Conservation (phyloP, 2,888 invertebrate species). For the Tupiocoris notatus region DNA sequence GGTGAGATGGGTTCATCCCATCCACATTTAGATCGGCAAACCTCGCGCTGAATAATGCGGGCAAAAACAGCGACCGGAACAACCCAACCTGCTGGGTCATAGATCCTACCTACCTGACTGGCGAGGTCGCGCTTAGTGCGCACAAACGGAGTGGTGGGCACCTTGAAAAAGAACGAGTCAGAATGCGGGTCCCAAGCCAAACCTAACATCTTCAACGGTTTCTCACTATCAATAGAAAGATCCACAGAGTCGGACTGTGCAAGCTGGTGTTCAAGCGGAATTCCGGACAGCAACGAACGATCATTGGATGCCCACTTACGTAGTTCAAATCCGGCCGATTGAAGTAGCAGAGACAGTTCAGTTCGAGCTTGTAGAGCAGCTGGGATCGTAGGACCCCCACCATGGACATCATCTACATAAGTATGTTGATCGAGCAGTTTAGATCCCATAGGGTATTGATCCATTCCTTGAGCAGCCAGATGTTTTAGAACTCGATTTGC, state of each 20-base stretch:
- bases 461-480: constrained; percentile 44
- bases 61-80: constrained; percentile 3
- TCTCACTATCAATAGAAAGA: not conserved
- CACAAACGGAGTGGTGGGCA: not conserved
- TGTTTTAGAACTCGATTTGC: constrained; percentile 47
- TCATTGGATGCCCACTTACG: constrained; percentile 14
- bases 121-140: constrained; percentile 6
- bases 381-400: not conserved
- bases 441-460: constrained; percentile 45
- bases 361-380: not conserved
- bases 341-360: not conserved
- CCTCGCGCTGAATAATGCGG: not conserved
- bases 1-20: constrained; percentile 17
- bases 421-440: constrained; percentile 42
- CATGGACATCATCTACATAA: constrained; percentile 50
- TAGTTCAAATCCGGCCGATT: not conserved
- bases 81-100: constrained; percentile 21
- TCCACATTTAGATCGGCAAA: not conserved
- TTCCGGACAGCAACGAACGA: not conserved
- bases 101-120: constrained; percentile 5
- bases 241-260: not conserved
- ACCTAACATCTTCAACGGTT: not conserved
- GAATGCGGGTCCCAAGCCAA: not conserved
- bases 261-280: not conserved
- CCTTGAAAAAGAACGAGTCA: not conserved